Conservation (phyloP, 2,888 invertebrate species). For the Diarsia dahlii region DNA sequence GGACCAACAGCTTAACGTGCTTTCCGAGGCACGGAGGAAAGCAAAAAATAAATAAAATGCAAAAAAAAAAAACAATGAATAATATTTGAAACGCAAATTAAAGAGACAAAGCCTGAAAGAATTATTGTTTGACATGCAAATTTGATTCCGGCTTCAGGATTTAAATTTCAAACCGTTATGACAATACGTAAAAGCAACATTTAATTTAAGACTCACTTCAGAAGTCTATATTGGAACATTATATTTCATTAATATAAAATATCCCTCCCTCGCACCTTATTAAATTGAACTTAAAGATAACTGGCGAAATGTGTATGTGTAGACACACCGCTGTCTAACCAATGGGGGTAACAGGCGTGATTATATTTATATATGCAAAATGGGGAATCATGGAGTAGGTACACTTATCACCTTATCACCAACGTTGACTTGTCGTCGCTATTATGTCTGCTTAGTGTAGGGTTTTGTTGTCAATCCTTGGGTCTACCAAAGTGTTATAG, state of each 20-base stretch:
- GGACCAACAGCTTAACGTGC: too few species aligned
- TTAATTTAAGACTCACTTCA: background rate
- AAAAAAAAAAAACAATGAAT: too few species aligned
- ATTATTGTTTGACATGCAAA: conserved; percentile 31
- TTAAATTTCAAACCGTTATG: conserved; percentile 10
- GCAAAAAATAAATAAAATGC: too few species aligned
- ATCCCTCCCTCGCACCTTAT: background rate
- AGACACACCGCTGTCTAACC: background rate
- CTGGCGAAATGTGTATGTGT: background rate
- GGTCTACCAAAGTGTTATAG: background rate
- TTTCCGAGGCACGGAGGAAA: too few species aligned
- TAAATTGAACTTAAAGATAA: background rate
- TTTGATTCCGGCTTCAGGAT: background rate
- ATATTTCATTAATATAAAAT: background rate
- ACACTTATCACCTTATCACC: background rate
- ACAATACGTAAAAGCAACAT: conserved; percentile 1
- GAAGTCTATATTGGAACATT: background rate
- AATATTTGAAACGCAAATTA: background rate
- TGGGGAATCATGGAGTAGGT: too few species aligned
- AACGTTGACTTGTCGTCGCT: background rate
- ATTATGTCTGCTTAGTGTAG: background rate
- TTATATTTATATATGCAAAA: background rate
- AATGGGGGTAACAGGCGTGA: background rate
- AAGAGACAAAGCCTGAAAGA: conserved; percentile 23
- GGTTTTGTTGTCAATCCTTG: background rate